Evolutionary conservation across 2,797 vertebrate genomes (phyloP), one percentile per base, ranked within the genome.

Genomic region (Muscicapa comitata): DNA sequence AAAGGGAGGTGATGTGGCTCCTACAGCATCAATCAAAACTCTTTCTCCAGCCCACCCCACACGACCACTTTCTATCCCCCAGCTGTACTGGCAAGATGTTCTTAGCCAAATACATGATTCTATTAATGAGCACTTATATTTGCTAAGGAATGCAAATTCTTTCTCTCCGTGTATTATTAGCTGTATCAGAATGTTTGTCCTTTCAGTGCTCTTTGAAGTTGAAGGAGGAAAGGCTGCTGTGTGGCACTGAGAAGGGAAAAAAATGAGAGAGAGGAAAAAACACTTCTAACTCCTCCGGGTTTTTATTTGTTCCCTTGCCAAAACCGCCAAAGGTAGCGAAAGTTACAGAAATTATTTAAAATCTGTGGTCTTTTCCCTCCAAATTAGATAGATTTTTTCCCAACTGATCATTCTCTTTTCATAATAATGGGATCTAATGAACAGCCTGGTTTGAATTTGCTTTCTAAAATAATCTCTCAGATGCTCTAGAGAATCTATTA

Each of bases 91-190:
- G 93, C 92, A 94, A 94, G 86, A 95, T 80, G 84, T 96, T 94
- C 95, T 77, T 70, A 89, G 88, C 73, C 92, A 95, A 97, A 97
- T 94, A 96, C 92, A 95, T 65, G 86, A 75, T 95, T 95, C 86
- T 91, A 91, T 96, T 96, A 96, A 97, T 94, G 96, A 97, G 94
- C 94, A 94, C 91, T 96, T 92, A 53, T 91, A 93, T 97, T 96
- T 96, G 89, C 81, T 79, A 58, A 68, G 81, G 71, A 92, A 96
- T 93, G 84, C 91, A 87, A 93, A 79, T 84, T 96, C 88, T 74
- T 93, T 84, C 83, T 94, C 85, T 73, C 51, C 26, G 6, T 92
- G 70, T 65, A 58, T 79, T 79, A 65, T 96, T 96, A 96, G 95
- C 80, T 93, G 88, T 94, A 95, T 96, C 95, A 89, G 78, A 96